Evolutionary conservation across 2,888 invertebrate species (phyloP).

Genomic region (Micropterix aruncella): DNA sequence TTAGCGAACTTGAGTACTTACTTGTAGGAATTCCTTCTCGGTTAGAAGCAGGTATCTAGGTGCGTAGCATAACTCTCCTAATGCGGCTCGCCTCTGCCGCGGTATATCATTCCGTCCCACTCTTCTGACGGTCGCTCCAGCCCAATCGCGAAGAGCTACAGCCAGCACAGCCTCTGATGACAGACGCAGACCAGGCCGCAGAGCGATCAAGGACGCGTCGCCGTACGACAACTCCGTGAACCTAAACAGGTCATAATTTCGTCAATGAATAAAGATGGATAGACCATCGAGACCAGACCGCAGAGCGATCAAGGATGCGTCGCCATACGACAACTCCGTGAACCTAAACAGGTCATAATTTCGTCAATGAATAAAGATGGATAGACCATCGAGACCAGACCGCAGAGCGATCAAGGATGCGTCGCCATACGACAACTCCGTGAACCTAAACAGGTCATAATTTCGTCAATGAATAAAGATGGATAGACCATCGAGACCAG

Average conservation of each 20-base stretch:
- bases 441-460: no score
- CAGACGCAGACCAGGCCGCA: conserved; percentile 52
- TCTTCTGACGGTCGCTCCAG: conserved; percentile 30
- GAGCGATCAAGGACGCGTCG: conserved; percentile 49
- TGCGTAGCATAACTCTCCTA: conserved; percentile 41
- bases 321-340: conserved; percentile 44
- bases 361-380: conserved; percentile 45
- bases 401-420: conserved; percentile 49
- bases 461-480: conserved; percentile 41
- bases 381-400: no score
- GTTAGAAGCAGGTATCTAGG: conserved; percentile 54
- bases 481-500: no score
- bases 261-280: no score
- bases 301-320: conserved; percentile 47
- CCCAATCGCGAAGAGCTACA: conserved; percentile 43
- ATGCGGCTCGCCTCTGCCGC: conserved; percentile 29
- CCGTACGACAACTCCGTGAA: conserved; percentile 40
- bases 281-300: conserved; percentile 61
- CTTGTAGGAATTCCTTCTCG: conserved; percentile 38
- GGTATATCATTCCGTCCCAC: conserved; percentile 29
- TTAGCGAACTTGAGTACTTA: no score
- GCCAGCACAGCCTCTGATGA: conserved; percentile 46
- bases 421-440: conserved; percentile 47
- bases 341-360: no score
- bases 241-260: conserved; percentile 21